Evolutionary conservation across 1,140 invertebrate species (phyloP).

Genomic region (Asobara japonica): DNA sequence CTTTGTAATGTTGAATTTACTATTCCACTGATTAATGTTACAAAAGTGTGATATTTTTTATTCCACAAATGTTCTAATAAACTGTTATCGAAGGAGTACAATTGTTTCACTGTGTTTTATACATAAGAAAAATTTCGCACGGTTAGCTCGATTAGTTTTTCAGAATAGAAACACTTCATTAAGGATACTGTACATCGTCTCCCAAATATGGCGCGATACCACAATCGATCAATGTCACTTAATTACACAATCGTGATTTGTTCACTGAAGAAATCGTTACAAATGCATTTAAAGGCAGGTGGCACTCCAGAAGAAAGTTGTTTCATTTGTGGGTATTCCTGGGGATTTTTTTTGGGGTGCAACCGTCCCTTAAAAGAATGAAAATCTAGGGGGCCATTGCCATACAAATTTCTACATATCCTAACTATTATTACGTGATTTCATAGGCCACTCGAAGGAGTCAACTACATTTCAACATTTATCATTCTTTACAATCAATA

Average conservation of each 20-base stretch:
- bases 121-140: not conserved
- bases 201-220: not conserved
- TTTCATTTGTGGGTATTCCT: too few relatives aligned
- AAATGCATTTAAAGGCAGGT: not conserved
- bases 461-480: not conserved
- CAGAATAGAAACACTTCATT: not conserved
- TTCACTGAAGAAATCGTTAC: not conserved
- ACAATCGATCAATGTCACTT: not conserved
- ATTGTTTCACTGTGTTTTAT: not conserved
- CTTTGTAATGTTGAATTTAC: not conserved
- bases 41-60: constrained; percentile 6
- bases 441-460: not conserved
- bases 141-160: not conserved
- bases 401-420: not conserved
- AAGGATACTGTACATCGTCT: not conserved
- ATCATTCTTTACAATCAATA: not conserved
- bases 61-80: not conserved
- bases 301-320: too few relatives aligned
- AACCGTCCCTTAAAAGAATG: too few relatives aligned
- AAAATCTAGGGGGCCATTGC: not conserved
- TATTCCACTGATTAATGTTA: not conserved
- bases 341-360: too few relatives aligned
- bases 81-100: not conserved
- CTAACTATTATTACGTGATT: not conserved
- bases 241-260: not conserved